These are phyloP conservation scores for Uloborus plumipes DNA, from an alignment of 2,888 invertebrate genomes.

Conservation along the genomic window DNA sequence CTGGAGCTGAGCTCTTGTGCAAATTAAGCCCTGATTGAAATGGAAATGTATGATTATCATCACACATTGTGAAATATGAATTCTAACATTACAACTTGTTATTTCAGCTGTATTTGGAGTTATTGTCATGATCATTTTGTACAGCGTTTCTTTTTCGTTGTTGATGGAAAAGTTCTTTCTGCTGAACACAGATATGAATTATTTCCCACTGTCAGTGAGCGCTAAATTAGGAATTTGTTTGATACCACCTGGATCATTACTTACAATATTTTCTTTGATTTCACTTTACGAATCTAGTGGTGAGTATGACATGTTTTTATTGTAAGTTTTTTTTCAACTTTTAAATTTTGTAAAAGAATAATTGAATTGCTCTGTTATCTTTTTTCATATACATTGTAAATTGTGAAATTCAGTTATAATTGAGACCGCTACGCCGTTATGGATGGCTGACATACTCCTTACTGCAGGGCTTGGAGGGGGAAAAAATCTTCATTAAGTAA, in stretches of 20 bases:
- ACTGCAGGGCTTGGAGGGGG: no score
- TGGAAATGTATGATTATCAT: no score
- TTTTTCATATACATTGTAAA: neutral
- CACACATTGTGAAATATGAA: neutral
- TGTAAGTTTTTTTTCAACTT: neutral
- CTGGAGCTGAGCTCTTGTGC: no score
- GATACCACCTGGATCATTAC: slow-evolving; percentile 28
- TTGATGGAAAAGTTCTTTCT: slow-evolving; percentile 7
- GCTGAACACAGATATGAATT: neutral
- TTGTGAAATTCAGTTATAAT: no score
- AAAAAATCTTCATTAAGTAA: no score
- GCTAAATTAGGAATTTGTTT: slow-evolving; percentile 37
- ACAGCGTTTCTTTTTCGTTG: slow-evolving; percentile 23
- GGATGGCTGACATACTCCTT: no score
- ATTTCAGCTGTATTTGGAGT: slow-evolving; percentile 24
- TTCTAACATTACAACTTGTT: neutral
- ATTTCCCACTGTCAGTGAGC: slow-evolving; percentile 3
- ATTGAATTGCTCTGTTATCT: neutral
- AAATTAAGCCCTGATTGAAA: no score
- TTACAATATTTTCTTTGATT: slow-evolving; percentile 12
- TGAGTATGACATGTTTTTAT: slow-evolving; percentile 13
- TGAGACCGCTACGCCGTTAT: no score
- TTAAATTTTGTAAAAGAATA: neutral
- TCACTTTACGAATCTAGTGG: slow-evolving; percentile 28
- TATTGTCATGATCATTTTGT: slow-evolving; percentile 11